Conservation (phyloP, 2,888 invertebrate genomes). For the Drepana falcataria region DNA sequence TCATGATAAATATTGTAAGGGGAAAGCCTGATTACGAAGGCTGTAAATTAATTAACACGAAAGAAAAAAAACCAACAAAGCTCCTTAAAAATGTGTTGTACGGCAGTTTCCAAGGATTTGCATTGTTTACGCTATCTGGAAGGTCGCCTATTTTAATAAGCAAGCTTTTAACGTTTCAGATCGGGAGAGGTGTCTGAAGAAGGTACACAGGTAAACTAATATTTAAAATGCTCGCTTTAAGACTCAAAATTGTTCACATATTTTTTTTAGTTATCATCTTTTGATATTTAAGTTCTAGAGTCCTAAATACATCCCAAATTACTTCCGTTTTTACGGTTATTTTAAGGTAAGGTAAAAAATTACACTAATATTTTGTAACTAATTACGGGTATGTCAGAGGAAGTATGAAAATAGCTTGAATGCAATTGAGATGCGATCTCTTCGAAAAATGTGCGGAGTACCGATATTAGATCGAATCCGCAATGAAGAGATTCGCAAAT, state of each 20-base stretch:
- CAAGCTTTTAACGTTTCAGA: background rate
- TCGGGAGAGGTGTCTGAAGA: background rate
- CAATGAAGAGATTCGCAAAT: no score
- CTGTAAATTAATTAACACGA: slow-evolving; percentile 2
- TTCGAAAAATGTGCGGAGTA: no score
- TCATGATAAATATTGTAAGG: background rate
- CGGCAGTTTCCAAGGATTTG: slow-evolving; percentile 2
- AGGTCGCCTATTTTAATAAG: slow-evolving; percentile 2
- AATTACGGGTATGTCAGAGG: no score
- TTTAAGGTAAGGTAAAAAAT: no score
- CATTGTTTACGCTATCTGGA: slow-evolving; percentile 1
- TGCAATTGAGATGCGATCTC: no score
- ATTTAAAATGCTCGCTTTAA: background rate
- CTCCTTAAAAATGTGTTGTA: background rate
- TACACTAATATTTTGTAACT: no score
- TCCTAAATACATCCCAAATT: no score
- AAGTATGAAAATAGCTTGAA: no score
- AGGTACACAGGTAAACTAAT: background rate
- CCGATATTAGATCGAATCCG: no score
- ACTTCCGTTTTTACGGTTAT: no score
- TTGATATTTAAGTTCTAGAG: no score
- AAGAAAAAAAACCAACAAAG: background rate
- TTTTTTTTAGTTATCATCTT: no score
- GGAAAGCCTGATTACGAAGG: background rate
- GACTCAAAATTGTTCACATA: background rate